Evolutionary conservation across 2,888 invertebrate genomes (phyloP), one percentile per base, ranked within the genome.

Genomic region (Ametastegia equiseti): DNA sequence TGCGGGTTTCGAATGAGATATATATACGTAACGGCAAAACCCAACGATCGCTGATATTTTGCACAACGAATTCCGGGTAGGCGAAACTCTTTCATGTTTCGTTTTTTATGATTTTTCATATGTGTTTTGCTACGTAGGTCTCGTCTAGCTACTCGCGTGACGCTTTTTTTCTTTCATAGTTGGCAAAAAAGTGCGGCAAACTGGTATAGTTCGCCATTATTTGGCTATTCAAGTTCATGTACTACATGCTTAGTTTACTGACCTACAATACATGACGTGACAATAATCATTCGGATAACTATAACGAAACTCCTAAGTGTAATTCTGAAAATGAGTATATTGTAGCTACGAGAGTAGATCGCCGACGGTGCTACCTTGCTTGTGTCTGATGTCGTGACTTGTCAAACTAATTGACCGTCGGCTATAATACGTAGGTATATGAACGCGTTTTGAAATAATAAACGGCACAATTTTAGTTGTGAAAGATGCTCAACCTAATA

Each of bases 11-110:
- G 19, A 19, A 54, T 2, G 19, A 23, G n/a, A 5, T 54, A n/a
- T 54, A n/a, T 5, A 33, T 30, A 36, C 75, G 54, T 75, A 75
- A 75, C 75, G 75, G 75, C 75, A 75, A 75, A 75, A 75, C 75
- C 13, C 54, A 54, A 54, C 45, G 2, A 47, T 13, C 6, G 19
- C 23, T 30, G 36, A 23, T 27, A 42, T 47, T 71, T 75, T 54
- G 50, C 50, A 75, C 36, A 5, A 23, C 13, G 19, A 75, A 75
- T 75, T 75, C 54, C 33, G 75, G 54, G 50, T 33, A 75, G n/a
- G 23, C 47, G 45, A 5, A 27, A 13, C 47, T 71, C 47, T 67
- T 67, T 67, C 19, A n/a, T 23, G 45, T 71, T 71, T 47, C 13
- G 23, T 71, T 71, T 45, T n/a, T 33, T n/a, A 47, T 71, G n/a